phyloP scores from a whole-genome alignment of 2,797 vertebrate species.

The Siniperca scherzeri region DNA sequence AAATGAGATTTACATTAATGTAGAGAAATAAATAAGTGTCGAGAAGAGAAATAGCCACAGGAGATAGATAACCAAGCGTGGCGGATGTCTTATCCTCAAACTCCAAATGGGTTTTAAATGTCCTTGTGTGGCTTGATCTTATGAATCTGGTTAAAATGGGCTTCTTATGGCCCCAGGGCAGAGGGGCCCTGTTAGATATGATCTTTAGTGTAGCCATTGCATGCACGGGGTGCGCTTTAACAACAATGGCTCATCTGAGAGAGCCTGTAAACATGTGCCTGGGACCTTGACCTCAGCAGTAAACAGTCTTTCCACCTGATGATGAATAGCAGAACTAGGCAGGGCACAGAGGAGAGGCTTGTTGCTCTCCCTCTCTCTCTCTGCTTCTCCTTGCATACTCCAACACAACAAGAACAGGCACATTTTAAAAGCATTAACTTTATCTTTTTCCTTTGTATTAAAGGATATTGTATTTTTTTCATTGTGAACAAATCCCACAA shows the following conservation, averaged over 20 bases:
- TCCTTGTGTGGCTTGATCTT: constrained; percentile 56
- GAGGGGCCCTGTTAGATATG: constrained; percentile 70
- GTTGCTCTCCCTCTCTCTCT: constrained; percentile 29
- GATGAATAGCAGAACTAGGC: constrained; percentile 81
- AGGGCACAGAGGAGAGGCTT: constrained; percentile 31
- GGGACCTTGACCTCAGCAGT: constrained; percentile 86
- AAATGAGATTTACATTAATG: constrained; percentile 54
- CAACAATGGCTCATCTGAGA: constrained; percentile 83
- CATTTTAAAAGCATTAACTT: constrained; percentile 29
- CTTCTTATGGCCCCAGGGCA: constrained; percentile 49
- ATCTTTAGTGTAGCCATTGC: constrained; percentile 68
- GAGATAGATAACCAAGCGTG: constrained; percentile 53
- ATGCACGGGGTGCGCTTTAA: constrained; percentile 73
- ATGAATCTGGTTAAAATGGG: constrained; percentile 67
- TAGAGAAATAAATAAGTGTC: constrained; percentile 26
- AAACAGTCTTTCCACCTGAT: constrained; percentile 83
- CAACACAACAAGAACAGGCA: background rate
- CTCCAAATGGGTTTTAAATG: constrained; percentile 62
- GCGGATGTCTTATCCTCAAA: constrained; percentile 45
- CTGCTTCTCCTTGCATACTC: background rate
- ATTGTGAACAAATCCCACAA: background rate
- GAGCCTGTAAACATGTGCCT: constrained; percentile 83
- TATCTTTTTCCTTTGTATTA: background rate
- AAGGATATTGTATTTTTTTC: background rate
- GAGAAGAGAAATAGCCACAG: constrained; percentile 37